Conservation (phyloP, 1,140 invertebrate genomes). For the Temnothorax longispinosus region DNA sequence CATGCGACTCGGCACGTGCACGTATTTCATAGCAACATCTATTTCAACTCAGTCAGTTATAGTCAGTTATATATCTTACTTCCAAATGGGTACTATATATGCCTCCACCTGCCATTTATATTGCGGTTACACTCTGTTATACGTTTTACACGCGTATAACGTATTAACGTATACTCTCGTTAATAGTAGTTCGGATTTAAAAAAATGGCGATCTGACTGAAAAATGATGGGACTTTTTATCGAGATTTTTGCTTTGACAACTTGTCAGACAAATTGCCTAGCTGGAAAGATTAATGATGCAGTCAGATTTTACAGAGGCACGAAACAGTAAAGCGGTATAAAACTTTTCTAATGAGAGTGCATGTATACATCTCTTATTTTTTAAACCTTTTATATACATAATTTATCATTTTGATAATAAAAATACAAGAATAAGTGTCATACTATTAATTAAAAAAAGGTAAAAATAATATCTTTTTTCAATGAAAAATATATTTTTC, state of each 20-base stretch:
- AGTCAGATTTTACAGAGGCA: slow-evolving; percentile 19
- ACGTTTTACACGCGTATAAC: not conserved
- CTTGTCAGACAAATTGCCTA: slow-evolving; percentile 51
- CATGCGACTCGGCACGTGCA: slow-evolving; percentile 45
- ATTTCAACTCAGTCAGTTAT: slow-evolving; percentile 47
- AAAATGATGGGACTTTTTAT: slow-evolving; percentile 51
- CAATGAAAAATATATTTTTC: not conserved
- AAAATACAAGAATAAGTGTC: not conserved
- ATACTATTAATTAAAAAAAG: not conserved
- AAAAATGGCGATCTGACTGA: slow-evolving; percentile 41
- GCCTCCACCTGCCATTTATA: not conserved
- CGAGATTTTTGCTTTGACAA: slow-evolving; percentile 53
- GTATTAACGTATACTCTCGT: slow-evolving; percentile 22
- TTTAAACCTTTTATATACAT: slow-evolving; percentile 2
- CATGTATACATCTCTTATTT: not conserved
- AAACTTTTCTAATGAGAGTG: slow-evolving; percentile 9
- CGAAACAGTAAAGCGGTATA: slow-evolving; percentile 2
- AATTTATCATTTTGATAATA: not conserved
- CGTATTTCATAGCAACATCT: slow-evolving; percentile 51
- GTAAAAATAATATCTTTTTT: not conserved
- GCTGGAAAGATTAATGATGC: slow-evolving; percentile 44
- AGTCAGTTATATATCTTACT: slow-evolving; percentile 25
- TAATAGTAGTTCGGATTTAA: slow-evolving; percentile 15
- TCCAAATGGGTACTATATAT: not conserved
- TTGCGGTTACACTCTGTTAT: not conserved